These are phyloP conservation scores for Drosophila santomea DNA, from an alignment of 1,140 invertebrate species.

Conservation along the genomic window DNA sequence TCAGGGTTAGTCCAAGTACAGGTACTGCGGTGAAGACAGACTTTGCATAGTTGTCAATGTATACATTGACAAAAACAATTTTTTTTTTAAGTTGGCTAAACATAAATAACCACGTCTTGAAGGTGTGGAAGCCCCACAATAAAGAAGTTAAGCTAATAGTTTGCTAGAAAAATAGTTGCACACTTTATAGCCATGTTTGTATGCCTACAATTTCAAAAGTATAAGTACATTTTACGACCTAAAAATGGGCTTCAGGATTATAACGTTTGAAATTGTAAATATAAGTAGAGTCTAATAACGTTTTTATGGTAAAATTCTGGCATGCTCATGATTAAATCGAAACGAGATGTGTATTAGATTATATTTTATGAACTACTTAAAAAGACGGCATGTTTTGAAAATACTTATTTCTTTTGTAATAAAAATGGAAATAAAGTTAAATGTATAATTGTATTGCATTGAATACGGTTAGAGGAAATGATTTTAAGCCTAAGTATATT, in stretches of 20 bases:
- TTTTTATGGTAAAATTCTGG: background rate
- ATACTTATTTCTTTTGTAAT: background rate
- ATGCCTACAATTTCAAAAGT: no score
- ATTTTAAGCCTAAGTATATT: background rate
- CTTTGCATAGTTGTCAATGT: conserved; percentile 53
- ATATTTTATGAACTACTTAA: no score
- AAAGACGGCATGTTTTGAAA: background rate
- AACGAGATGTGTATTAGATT: no score
- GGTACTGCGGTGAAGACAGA: conserved; percentile 42
- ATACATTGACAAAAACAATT: background rate
- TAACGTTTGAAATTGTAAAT: no score
- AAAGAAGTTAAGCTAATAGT: conserved; percentile 10
- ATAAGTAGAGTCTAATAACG: background rate
- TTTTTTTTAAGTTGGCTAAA: conserved; percentile 17
- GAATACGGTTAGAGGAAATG: background rate
- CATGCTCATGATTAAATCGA: no score
- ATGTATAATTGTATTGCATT: no score
- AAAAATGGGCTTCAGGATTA: no score
- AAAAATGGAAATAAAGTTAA: background rate
- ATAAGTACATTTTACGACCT: no score
- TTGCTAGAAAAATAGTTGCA: background rate
- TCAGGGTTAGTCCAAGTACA: conserved; percentile 57
- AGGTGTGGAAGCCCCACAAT: conserved; percentile 29
- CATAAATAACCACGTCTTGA: conserved; percentile 41
- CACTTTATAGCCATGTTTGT: background rate